Conservation (phyloP, 2,888 invertebrate species). For the Caenorhabditis zanzibari region DNA sequence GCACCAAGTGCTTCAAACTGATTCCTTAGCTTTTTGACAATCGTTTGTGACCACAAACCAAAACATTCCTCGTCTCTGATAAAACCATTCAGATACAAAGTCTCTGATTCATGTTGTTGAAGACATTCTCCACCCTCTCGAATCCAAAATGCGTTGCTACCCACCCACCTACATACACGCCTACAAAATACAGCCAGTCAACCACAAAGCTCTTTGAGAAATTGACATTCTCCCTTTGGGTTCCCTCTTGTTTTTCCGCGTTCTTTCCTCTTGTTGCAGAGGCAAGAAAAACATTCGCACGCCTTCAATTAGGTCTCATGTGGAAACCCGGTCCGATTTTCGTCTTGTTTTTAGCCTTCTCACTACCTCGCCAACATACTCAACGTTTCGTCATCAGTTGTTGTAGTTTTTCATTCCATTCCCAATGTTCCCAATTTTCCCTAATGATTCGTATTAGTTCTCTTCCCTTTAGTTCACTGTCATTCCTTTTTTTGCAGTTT, state of each 20-base stretch:
- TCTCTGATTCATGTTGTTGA: neutral
- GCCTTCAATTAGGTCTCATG: slow-evolving; percentile 59
- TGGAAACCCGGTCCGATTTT: slow-evolving; percentile 43
- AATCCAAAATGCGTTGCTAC: neutral
- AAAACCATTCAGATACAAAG: too few relatives aligned
- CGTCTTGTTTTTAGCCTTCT: slow-evolving; percentile 41
- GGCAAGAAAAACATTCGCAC: slow-evolving; percentile 53
- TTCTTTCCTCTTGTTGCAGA: neutral
- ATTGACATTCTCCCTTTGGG: slow-evolving; percentile 44
- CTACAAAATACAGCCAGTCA: slow-evolving; percentile 19
- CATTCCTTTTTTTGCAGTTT: neutral
- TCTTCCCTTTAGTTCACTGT: neutral
- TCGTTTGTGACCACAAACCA: neutral
- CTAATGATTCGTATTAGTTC: neutral
- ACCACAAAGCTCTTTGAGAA: slow-evolving; percentile 43
- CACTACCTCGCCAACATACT: slow-evolving; percentile 13
- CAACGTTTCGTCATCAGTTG: slow-evolving; percentile 24
- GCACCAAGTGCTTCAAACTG: slow-evolving; percentile 1
- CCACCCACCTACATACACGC: neutral
- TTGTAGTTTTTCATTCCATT: slow-evolving; percentile 15
- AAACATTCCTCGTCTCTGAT: too few relatives aligned
- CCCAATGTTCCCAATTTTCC: slow-evolving; percentile 13
- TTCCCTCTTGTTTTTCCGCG: slow-evolving; percentile 20
- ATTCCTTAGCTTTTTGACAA: neutral
- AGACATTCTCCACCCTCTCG: neutral